Evolutionary conservation across 2,888 invertebrate species (phyloP).

Genomic region (Melanchra persicariae): DNA sequence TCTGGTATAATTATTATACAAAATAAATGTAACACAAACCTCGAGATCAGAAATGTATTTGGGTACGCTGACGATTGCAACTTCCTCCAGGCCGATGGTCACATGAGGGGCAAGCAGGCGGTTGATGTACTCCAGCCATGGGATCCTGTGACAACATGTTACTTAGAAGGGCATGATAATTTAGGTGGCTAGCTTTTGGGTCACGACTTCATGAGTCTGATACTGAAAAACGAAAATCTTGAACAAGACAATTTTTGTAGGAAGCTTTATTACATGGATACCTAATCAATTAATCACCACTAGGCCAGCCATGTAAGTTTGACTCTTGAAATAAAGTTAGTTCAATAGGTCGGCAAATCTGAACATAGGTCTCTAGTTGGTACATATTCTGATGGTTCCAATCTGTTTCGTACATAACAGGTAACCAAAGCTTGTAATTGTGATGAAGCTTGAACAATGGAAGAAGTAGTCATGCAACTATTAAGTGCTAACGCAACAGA

Average conservation of each 20-base stretch:
- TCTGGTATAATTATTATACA: neutral
- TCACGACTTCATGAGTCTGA: neutral
- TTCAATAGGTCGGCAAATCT: neutral
- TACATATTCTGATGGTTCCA: neutral
- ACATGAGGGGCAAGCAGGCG: constrained; percentile 93
- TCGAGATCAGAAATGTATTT: constrained; percentile 94
- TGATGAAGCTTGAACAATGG: constrained; percentile 4
- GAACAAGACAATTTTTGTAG: neutral
- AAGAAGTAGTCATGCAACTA: constrained; percentile 3
- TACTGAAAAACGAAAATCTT: neutral
- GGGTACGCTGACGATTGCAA: constrained; percentile 96
- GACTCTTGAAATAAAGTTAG: neutral
- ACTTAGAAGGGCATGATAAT: neutral
- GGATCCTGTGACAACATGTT: constrained; percentile 85
- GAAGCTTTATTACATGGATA: neutral
- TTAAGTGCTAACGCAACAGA: neutral
- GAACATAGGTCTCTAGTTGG: neutral
- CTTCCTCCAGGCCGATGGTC: constrained; percentile 92
- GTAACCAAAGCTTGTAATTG: neutral
- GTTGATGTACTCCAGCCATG: constrained; percentile 96
- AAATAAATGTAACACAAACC: constrained; percentile 69
- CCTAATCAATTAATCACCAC: too few relatives aligned
- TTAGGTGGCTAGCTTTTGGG: neutral
- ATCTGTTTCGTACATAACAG: neutral
- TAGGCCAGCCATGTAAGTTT: neutral